Percentiles rank a stretch among this genome's conserved stretches.
Conservation (phyloP, 1,140 invertebrate species). For the Drosophila biarmipes region DNA sequence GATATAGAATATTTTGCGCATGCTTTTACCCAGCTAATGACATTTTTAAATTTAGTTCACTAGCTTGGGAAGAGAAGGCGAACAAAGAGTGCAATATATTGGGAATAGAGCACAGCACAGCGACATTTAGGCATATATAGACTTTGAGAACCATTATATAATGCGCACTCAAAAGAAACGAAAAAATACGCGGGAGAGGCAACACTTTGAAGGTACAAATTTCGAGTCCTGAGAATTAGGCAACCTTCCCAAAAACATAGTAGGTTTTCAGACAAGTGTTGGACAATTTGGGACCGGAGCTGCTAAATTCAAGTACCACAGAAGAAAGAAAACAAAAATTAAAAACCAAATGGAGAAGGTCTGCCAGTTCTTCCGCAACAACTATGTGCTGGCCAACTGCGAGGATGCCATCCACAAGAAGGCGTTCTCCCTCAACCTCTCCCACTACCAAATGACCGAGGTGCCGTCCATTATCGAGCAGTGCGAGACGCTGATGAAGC, state of each 20-base stretch:
- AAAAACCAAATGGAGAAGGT: slow-evolving; percentile 71
- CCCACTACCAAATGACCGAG: slow-evolving; percentile 86
- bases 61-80: slow-evolving; percentile 40
- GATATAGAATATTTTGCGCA: slow-evolving; percentile 11
- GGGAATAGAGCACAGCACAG: background rate
- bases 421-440: slow-evolving; percentile 86
- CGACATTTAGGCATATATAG: slow-evolving; percentile 11
- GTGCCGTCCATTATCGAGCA: slow-evolving; percentile 86
- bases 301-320: slow-evolving; percentile 16
- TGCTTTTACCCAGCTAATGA: slow-evolving; percentile 27
- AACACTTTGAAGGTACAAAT: slow-evolving; percentile 7
- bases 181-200: slow-evolving; percentile 8
- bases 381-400: slow-evolving; percentile 87
- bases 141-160: slow-evolving; percentile 28
- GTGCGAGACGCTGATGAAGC: slow-evolving; percentile 86
- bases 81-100: slow-evolving; percentile 28
- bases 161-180: slow-evolving; percentile 37
- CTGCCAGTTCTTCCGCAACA: slow-evolving; percentile 87
- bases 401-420: slow-evolving; percentile 87
- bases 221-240: background rate
- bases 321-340: background rate
- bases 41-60: slow-evolving; percentile 53
- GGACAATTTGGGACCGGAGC: background rate
- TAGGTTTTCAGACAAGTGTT: slow-evolving; percentile 23
- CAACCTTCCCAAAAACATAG: slow-evolving; percentile 11